Evolutionary conservation across 2,888 invertebrate species (phyloP), one percentile per base, ranked within the genome.

Genomic region (Peribatodes rhomboidaria): DNA sequence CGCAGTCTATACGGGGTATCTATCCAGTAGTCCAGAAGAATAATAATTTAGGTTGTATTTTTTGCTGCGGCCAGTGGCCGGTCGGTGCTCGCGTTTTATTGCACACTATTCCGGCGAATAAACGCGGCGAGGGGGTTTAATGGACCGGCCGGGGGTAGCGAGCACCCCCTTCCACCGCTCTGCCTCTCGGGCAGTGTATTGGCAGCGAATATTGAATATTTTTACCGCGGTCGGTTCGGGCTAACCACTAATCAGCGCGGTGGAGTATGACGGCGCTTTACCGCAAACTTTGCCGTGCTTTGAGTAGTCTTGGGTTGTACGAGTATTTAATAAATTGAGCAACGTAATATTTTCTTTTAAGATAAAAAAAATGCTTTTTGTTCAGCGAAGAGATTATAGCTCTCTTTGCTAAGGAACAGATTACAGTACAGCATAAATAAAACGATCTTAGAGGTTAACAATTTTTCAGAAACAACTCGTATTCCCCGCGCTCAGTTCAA

Each of bases 81-180:
- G 85, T 81, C 81, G 83, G 80, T 80, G 82, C 82, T 86, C 85
- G 85, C 87, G 84, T 90, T 92, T 91, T 91, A 92, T 90, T 91
- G 89, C 92, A 82, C 88, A 89, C 92, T 90, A 92, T 90, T 88
- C 90, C 88, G 85, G 82, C 84, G 87, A 88, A 91, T 91, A 91
- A 90, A 89, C 88, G 87, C 81, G 84, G 69, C 65, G 71, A 76
- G 80, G 85, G 84, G 86, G 83, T 78, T 84, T 90, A 90, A 90
- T 89, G 90, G 90, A 88, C 86, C 82, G 79, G 72, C 71, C 76
- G 80, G 42, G 67, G 75, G 76, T 78, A 55, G 74, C 70, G 68
- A 63, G 61, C 50, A 53, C 53, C 50, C 65, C 73, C 74, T 68
- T 71, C 72, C 75, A 71, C 72, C 74, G 72, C 58, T 39, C 64